Percentiles rank a stretch among this genome's conserved stretches.
phyloP scores from a whole-genome alignment of 2,797 vertebrate genomes.

The Cottoperca gobio region DNA sequence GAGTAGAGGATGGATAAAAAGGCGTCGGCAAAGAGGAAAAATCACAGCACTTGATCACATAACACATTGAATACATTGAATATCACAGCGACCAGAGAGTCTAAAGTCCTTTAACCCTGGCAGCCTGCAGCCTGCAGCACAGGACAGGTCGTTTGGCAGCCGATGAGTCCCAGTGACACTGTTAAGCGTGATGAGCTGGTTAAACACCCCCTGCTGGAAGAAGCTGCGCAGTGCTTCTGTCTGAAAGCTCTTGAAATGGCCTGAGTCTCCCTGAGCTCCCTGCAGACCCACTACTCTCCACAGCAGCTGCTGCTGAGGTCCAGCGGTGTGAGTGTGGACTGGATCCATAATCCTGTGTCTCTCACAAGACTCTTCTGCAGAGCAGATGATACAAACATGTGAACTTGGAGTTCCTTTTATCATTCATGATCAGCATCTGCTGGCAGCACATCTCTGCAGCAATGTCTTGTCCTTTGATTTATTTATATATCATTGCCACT shows the following conservation, averaged over 20 bases:
- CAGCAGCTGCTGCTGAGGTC: conserved; percentile 21
- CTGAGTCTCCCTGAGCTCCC: conserved; percentile 4
- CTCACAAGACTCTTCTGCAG: conserved; percentile 46
- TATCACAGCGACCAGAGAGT: neutral
- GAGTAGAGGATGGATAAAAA: neutral
- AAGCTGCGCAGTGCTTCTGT: conserved; percentile 33
- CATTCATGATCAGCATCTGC: conserved; percentile 36
- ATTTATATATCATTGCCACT: neutral
- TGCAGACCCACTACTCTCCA: neutral
- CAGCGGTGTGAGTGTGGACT: conserved; percentile 6
- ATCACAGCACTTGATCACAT: neutral
- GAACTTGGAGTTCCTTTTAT: conserved; percentile 50
- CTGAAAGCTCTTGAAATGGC: conserved; percentile 26
- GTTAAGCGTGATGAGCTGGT: conserved; percentile 41
- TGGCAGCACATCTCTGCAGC: conserved; percentile 26
- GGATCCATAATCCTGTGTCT: conserved; percentile 52
- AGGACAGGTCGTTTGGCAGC: conserved; percentile 46
- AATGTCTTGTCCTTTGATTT: neutral
- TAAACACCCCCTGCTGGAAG: conserved; percentile 65
- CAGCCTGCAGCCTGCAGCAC: conserved; percentile 18
- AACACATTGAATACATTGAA: neutral
- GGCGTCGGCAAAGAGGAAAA: neutral
- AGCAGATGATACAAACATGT: conserved; percentile 45
- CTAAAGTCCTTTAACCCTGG: conserved; percentile 20
- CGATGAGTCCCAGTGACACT: conserved; percentile 32